Evolutionary conservation across 2,888 invertebrate genomes (phyloP), one percentile per base, ranked within the genome.

Genomic region (Biston betularia): DNA sequence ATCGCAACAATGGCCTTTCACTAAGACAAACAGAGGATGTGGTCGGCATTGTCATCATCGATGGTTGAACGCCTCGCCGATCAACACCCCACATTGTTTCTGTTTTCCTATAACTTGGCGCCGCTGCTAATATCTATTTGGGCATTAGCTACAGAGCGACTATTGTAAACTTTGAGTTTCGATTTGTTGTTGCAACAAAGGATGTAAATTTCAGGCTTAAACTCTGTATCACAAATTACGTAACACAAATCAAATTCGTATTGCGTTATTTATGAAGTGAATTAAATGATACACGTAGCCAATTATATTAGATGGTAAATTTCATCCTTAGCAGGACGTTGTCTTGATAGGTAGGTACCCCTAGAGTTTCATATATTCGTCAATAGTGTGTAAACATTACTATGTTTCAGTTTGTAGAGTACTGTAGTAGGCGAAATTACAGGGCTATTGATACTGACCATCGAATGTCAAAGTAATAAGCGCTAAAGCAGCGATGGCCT

Each of bases 1-100:
- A 80, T 79, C 81, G 84, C 81, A 88, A 90, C 87, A 88, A 86
- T 88, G 78, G 86, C 81, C 87, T 89, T 89, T 90, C 89, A 81
- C 89, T 83, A 81, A 84, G 79, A 87, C 88, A 90, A 90, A 90
- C 87, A 89, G 84, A 90, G 90, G 90, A 91, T 90, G 87, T 86
- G 86, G 86, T 76, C 79, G 74, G 83, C 80, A 88, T 89, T 88
- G 89, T 87, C 89, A 83, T 83, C 83, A 79, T 74, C 74, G 73
- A 73, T 75, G 82, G 71, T 82, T 79, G 78, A 79, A 79, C 76
- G 79, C 78, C 73, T 78, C 75, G 73, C 74, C 73, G 72, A 71
- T 75, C 64, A 74, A 72, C 79, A 81, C 78, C 78, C 63, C 46
- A 77, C 78, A 81, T 81, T 84, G 81, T 84, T 78, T 70, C 71